Evolutionary conservation across 2,797 vertebrate genomes (phyloP), one percentile per base, ranked within the genome.

Genomic region (Sebastes variabilis): DNA sequence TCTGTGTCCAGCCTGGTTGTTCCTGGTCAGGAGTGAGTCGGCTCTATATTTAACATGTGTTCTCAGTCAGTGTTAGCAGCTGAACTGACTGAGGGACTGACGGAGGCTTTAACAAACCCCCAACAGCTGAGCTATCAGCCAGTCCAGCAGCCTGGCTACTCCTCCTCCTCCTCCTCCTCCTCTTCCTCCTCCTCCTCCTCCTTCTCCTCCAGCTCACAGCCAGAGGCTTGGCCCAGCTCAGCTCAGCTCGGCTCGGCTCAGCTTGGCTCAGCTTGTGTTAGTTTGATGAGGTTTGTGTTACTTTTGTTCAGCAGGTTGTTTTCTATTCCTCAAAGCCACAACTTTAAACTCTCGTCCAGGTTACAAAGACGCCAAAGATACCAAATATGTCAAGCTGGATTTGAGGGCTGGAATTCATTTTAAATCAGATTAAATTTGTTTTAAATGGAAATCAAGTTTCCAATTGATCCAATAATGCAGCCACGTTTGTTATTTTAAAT

Each of bases 1-100:
- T 83, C 75, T 65, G 4, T 30, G 30, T 61, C n/a, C 52, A 9
- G 71, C 8, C 22, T 24, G 79, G 94, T 84, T 83, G 89, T 93
- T 91, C 92, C 88, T 91, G 94, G 92, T 93, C 89, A 94, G 84
- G 93, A 94, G 93, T 96, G 94, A 92, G 49, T 65, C 62, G 66
- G 94, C 93, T 96, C 97, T 99, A 98, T 97, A 98, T 99, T 97
- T 98, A 98, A 96, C 96, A 93, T 85, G 90, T 96, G 96, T 94
- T 97, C 97, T 98, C 97, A 97, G 95, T 94, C 93, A 89, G 94
- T 95, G 96, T 96, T 93, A 96, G 96, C 97, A 97, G 97, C 97
- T 97, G 96, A 97, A 95, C 94, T 95, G 95, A 95, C 52, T 22
- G 94, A 94, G 96, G 95, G 49, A 52, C 96, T 93, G 94, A 94